Conservation (phyloP, 1,140 invertebrate species). For the Saxidomus purpurata region DNA sequence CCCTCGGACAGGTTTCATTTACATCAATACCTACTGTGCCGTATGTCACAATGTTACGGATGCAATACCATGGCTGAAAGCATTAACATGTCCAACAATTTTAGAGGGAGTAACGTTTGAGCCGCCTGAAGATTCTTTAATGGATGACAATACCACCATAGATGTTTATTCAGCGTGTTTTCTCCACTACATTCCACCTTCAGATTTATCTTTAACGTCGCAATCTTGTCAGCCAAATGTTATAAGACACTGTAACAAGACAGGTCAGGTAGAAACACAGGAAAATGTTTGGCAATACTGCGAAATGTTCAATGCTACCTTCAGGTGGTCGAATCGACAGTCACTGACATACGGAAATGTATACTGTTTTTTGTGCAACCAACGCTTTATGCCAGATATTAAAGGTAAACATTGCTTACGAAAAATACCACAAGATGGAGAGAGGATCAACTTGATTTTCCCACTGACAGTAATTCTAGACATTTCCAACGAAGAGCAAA, state of each 20-base stretch:
- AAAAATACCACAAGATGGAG: neutral
- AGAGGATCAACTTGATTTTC: neutral
- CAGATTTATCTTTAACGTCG: neutral
- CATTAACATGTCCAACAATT: neutral
- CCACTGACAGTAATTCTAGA: neutral
- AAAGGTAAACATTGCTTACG: neutral
- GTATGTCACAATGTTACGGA: neutral
- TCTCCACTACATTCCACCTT: neutral
- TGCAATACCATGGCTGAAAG: neutral
- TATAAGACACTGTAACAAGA: neutral
- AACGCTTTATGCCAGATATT: neutral
- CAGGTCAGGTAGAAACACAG: neutral
- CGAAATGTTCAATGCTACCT: constrained; percentile 9
- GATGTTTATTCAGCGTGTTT: neutral
- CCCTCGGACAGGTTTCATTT: neutral
- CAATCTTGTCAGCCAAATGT: neutral
- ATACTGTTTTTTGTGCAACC: neutral
- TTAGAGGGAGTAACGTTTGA: neutral
- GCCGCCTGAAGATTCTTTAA: neutral
- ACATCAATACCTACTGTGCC: neutral
- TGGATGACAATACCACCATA: neutral
- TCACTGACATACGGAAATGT: neutral
- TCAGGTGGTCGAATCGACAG: neutral
- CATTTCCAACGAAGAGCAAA: neutral
- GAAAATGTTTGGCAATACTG: neutral